Conservation (phyloP, 2,888 invertebrate species). For the Matsumyia berberina region DNA sequence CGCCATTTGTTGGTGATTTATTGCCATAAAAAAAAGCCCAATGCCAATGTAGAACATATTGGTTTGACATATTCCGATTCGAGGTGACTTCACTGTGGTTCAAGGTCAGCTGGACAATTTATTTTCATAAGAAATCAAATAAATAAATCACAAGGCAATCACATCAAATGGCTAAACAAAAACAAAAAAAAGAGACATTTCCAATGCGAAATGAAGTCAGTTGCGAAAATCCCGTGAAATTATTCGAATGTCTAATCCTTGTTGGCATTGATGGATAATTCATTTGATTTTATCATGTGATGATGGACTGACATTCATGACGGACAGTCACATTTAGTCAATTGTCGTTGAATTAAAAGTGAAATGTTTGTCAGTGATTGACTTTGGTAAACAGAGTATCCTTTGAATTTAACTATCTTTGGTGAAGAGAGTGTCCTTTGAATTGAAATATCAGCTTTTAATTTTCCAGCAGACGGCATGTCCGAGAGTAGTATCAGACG, state of each 20-base stretch:
- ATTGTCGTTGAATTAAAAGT: too few species aligned
- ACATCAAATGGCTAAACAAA: not conserved
- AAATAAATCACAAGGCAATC: conserved; percentile 11
- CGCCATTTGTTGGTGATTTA: conserved; percentile 12
- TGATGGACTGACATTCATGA: too few species aligned
- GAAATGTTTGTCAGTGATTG: too few species aligned
- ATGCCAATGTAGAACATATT: not conserved
- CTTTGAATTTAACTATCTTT: too few species aligned
- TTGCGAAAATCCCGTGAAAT: not conserved
- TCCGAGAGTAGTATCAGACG: too few species aligned
- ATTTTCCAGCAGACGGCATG: too few species aligned
- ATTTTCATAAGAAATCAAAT: conserved; percentile 1
- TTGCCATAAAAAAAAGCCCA: not conserved
- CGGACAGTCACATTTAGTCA: too few species aligned
- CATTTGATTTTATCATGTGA: not conserved
- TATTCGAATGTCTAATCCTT: not conserved
- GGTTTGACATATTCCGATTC: conserved; percentile 24
- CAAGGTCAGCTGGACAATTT: conserved; percentile 11
- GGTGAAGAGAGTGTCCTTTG: too few species aligned
- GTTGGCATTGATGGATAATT: not conserved
- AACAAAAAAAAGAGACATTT: not conserved
- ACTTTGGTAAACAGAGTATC: too few species aligned
- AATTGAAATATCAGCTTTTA: too few species aligned
- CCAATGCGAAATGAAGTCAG: not conserved
- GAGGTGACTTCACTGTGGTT: not conserved